Base-by-base conservation (phyloP, 2,797 vertebrate genomes). In the Mormyrus proboscirostris region DNA sequence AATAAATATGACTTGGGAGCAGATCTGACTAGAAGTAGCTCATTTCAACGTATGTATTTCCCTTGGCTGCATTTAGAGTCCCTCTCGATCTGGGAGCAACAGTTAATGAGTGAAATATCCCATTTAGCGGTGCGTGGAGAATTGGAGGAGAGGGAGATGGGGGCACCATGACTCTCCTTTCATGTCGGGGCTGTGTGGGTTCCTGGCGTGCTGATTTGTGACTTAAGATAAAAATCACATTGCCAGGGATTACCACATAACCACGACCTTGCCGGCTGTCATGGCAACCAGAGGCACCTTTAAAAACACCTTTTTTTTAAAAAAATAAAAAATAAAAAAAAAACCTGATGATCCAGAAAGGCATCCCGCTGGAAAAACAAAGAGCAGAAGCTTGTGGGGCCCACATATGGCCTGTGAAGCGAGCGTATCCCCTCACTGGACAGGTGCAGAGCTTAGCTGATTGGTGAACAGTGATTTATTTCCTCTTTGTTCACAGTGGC, bases 131-230 rank as follows among this genome's bases (percentile, higher is more conserved):
- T 95, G 95, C 95, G 93, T 95, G 92, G 93, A 90, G 92, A 95
- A 95, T 92, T 88, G 91, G 90, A 93, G 73, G 89, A 89, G 88
- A 29, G 44, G 22, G 33, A 47, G 76, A 82, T 19, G 59, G 51
- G 82, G 62, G 92, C 90, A 91, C 91, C 92, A 89, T 88, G 90
- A 90, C 89, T 93, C 79, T 91, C 93, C 94, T 95, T 94, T 94
- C 94, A 94, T 97, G 98, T 98, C 96, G 95, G 96, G 97, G 97
- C 95, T 97, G 98, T 97, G 97, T 97, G 98, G 98, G 98, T 99
- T 99, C 98, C 98, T 99, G 98, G 98, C 98, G 98, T 99, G 98
- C 98, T 99, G 98, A 99, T 99, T 99, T 99, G 98, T 99, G 98
- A 98, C 92, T 99, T 99, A 97, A 98, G 96, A 99, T 98, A 97